phyloP scores from a whole-genome alignment of 2,797 vertebrate species.

The Xiphophorus birchmanni region DNA sequence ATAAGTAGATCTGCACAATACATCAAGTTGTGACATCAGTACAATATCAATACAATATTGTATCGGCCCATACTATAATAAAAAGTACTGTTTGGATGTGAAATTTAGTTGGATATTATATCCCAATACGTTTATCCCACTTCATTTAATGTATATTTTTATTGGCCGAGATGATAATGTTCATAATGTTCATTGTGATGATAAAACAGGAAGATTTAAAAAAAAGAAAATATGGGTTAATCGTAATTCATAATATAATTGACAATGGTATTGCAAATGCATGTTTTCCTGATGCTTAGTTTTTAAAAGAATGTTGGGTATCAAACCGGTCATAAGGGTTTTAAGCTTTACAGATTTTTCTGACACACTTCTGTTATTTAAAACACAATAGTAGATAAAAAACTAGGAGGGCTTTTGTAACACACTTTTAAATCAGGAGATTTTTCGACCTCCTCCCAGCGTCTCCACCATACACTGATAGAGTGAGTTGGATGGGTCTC shows the following conservation, averaged over 20 bases:
- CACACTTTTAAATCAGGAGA: constrained; percentile 14
- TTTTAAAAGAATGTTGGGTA: no score
- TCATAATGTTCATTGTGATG: background rate
- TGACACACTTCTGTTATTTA: background rate
- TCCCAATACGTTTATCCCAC: background rate
- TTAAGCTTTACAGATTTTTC: background rate
- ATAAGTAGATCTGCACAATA: background rate
- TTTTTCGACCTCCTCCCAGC: constrained; percentile 15
- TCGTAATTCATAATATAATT: background rate
- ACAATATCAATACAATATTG: background rate
- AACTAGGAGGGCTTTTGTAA: background rate
- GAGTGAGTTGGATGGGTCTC: constrained; percentile 27
- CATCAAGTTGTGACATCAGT: background rate
- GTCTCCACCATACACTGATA: constrained; percentile 29
- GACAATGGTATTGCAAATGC: background rate
- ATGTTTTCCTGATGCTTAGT: background rate
- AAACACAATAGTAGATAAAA: background rate
- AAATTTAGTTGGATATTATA: background rate
- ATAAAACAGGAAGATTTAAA: background rate
- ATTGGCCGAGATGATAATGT: background rate
- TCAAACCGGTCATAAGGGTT: background rate
- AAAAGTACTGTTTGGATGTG: background rate
- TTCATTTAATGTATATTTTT: background rate
- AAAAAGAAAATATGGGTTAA: background rate
- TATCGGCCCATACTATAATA: background rate